These are phyloP conservation scores for Mizuhopecten yessoensis DNA, from an alignment of 1,140 invertebrate species.

Conservation along the genomic window DNA sequence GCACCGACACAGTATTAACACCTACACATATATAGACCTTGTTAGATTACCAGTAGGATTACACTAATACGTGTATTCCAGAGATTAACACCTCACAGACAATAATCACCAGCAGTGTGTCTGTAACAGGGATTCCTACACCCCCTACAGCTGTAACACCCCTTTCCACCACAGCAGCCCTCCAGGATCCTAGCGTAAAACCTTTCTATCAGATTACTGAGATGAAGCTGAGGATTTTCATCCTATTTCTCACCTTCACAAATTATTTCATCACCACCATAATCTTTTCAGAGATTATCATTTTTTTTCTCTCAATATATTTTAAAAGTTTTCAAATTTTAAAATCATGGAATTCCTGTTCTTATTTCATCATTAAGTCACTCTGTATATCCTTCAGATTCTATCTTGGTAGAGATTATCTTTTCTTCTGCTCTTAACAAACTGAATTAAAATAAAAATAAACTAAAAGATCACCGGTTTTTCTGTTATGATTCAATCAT, in stretches of 20 bases:
- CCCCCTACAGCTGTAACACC: not conserved
- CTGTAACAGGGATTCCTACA: not conserved
- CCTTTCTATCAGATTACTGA: not conserved
- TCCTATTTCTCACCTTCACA: not conserved
- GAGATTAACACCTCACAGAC: not conserved
- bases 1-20: not conserved
- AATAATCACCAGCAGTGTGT: not conserved
- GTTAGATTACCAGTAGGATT: not conserved
- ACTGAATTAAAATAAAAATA: not conserved
- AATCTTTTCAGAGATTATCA: not conserved
- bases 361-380: not conserved
- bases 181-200: not conserved
- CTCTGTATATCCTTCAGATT: not conserved
- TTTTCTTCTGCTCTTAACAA: not conserved
- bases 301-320: not conserved
- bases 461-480: not conserved
- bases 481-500: not conserved
- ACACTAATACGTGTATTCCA: not conserved
- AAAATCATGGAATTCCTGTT: not conserved
- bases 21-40: not conserved
- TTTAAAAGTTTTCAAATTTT: not conserved
- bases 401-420: not conserved
- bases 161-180: not conserved
- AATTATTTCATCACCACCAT: not conserved
- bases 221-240: not conserved